Conservation (phyloP, 1,140 invertebrate genomes). For the Drosophila bocqueti region DNA sequence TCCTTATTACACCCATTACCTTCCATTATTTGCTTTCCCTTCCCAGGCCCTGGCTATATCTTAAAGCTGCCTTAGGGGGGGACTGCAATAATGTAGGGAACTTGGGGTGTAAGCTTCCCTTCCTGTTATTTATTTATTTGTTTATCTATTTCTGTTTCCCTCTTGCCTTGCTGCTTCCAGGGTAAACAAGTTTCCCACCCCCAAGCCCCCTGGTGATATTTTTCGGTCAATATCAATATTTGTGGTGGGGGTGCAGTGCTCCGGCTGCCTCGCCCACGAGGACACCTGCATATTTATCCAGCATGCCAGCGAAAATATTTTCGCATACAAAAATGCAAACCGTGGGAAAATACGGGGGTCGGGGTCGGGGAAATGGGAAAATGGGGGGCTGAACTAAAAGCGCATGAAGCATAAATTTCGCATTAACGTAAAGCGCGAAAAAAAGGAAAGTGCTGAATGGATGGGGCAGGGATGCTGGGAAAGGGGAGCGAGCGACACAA, state of each 20-base stretch:
- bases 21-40: not conserved
- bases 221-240: constrained; percentile 71
- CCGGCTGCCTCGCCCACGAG: not conserved
- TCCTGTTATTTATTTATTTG: constrained; percentile 47
- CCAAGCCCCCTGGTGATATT: constrained; percentile 17
- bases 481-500: constrained; percentile 37
- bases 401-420: constrained; percentile 76
- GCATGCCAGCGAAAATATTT: constrained; percentile 43
- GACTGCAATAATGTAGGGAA: not conserved
- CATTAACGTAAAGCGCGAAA: constrained; percentile 71
- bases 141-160: constrained; percentile 45
- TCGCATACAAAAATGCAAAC: constrained; percentile 45
- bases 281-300: constrained; percentile 48
- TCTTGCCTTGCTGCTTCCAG: constrained; percentile 19
- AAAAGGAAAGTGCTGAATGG: constrained; percentile 4
- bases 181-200: constrained; percentile 26
- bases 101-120: not conserved
- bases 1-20: constrained; percentile 1
- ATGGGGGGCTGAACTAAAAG: constrained; percentile 43
- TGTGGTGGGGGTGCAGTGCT: not conserved
- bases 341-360: not conserved
- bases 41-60: not conserved
- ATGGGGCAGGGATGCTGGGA: not conserved
- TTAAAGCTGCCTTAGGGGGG: not conserved
- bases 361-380: not conserved